Conservation (phyloP, 2,113 vertebrate species). For the Hippocampus barbouri region DNA sequence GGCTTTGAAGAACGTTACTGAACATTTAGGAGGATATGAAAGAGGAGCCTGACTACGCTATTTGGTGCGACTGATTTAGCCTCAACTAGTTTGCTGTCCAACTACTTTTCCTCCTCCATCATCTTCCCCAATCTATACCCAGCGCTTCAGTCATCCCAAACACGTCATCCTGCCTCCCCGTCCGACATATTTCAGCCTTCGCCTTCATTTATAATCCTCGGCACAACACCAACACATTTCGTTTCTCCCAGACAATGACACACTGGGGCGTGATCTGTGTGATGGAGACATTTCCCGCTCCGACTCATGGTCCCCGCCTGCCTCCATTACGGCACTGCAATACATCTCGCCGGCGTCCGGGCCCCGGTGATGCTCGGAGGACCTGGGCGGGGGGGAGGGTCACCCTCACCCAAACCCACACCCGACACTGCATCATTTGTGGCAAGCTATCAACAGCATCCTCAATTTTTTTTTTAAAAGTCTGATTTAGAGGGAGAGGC, state of each 20-base stretch:
- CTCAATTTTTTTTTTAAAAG: conserved; percentile 59
- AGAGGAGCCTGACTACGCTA: neutral
- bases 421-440: conserved; percentile 69
- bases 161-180: conserved; percentile 7
- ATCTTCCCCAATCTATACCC: conserved; percentile 2
- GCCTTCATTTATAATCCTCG: conserved; percentile 50
- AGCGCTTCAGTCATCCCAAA: conserved; percentile 2
- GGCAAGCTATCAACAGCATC: conserved; percentile 67
- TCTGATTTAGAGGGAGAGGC: conserved; percentile 64
- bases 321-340: conserved; percentile 69
- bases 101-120: conserved; percentile 2
- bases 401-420: conserved; percentile 26
- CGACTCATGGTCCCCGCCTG: conserved; percentile 59
- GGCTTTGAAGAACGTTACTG: neutral
- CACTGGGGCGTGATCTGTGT: conserved; percentile 60
- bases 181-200: conserved; percentile 32
- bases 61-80: neutral
- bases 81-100: neutral
- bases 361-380: conserved; percentile 40
- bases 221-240: conserved; percentile 52
- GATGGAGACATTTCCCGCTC: conserved; percentile 67
- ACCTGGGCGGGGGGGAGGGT: conserved; percentile 30
- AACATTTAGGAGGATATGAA: neutral
- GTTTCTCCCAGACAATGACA: conserved; percentile 41
- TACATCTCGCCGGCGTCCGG: conserved; percentile 64